Evolutionary conservation across 2,797 vertebrate species (phyloP).

Genomic region (Malurus leucopterus): DNA sequence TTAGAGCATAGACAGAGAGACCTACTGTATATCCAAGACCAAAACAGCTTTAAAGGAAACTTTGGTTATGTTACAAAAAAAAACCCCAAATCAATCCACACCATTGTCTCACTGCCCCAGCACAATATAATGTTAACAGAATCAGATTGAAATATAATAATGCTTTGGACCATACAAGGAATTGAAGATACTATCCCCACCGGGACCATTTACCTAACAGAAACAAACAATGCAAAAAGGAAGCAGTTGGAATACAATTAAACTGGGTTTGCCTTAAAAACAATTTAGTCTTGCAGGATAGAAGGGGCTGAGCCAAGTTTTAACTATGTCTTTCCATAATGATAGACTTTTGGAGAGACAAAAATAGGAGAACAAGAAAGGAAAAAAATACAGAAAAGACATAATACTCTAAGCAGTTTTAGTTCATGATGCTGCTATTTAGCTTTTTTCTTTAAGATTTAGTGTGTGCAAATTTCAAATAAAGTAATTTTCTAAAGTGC

Average conservation of each 20-base stretch:
- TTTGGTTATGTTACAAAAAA: not conserved
- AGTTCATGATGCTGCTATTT: not conserved
- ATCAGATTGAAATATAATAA: not conserved
- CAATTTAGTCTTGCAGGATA: not conserved
- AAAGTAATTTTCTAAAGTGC: not conserved
- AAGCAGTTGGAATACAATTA: constrained; percentile 35
- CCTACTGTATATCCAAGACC: not conserved
- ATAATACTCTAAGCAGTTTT: not conserved
- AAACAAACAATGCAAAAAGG: constrained; percentile 54
- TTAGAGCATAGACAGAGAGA: not conserved
- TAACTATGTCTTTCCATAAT: constrained; percentile 7
- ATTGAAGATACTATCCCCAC: constrained; percentile 39
- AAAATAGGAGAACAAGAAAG: constrained; percentile 6
- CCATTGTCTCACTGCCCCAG: not conserved
- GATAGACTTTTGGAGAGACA: not conserved
- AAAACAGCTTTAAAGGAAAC: constrained; percentile 17
- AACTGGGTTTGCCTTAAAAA: not conserved
- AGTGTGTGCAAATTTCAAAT: not conserved
- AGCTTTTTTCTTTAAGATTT: not conserved
- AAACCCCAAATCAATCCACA: not conserved
- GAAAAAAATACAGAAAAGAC: not conserved
- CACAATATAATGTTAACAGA: not conserved
- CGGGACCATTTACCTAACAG: not conserved
- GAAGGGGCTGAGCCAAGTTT: constrained; percentile 22
- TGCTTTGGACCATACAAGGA: not conserved